Evolutionary conservation across 2,113 vertebrate species (phyloP).

Genomic region (Crocuta crocuta): DNA sequence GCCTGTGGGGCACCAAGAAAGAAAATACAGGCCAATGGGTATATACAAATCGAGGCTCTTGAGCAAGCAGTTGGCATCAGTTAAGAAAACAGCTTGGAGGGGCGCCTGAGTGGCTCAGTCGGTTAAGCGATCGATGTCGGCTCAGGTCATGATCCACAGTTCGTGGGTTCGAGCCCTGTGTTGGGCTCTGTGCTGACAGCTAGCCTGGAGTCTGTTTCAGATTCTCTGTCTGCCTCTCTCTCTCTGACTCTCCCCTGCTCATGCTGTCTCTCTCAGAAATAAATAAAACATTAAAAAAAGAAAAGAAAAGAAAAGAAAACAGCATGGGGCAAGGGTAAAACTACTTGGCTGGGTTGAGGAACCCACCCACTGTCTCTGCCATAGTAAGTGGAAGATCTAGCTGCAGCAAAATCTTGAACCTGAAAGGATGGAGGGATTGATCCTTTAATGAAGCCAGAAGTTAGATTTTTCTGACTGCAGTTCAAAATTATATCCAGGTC

Average conservation of each 20-base stretch:
- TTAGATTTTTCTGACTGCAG: background rate
- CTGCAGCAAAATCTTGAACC: background rate
- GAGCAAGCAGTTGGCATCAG: background rate
- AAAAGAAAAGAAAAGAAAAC: background rate
- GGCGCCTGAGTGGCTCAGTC: no score
- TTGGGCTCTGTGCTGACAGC: no score
- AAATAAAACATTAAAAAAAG: no score
- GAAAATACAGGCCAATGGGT: background rate
- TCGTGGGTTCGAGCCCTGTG: no score
- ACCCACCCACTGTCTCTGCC: background rate
- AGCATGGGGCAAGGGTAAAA: background rate
- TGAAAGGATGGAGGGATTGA: background rate
- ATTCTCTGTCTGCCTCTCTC: no score
- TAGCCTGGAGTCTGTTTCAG: no score
- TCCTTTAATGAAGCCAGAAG: background rate
- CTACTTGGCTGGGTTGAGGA: background rate
- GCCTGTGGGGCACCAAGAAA: background rate
- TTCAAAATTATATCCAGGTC: background rate
- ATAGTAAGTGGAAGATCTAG: background rate
- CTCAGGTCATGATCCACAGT: no score
- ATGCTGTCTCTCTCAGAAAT: no score
- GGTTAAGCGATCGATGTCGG: no score
- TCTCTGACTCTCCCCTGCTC: no score
- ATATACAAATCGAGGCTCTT: background rate
- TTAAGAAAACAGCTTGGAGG: background rate